Conservation (phyloP, 1,140 invertebrate genomes). For the Drosophila simulans region DNA sequence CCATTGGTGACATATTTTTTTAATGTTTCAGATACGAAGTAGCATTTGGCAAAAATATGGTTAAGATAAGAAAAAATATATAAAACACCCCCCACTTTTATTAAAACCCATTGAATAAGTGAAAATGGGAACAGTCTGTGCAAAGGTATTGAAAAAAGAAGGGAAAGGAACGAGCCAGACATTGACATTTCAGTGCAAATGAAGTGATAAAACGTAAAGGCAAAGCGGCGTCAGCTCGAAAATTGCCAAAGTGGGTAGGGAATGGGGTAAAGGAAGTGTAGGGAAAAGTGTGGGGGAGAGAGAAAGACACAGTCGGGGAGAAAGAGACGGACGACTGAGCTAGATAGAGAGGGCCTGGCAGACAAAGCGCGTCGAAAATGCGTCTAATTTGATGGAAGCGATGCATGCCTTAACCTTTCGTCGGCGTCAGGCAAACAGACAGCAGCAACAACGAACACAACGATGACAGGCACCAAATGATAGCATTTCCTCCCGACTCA, state of each 20-base stretch:
- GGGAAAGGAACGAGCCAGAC: constrained; percentile 40
- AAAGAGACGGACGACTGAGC: constrained; percentile 9
- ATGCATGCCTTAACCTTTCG: constrained; percentile 47
- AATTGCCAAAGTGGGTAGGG: constrained; percentile 45
- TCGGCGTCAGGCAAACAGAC: constrained; percentile 46
- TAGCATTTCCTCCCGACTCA: constrained; percentile 53
- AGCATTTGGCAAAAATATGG: background rate
- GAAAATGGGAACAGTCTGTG: constrained; percentile 19
- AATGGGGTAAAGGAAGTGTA: constrained; percentile 2
- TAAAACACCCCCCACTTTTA: background rate
- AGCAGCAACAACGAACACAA: constrained; percentile 40
- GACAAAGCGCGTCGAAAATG: constrained; percentile 61
- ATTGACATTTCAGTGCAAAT: constrained; percentile 76
- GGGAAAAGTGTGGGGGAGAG: constrained; percentile 7
- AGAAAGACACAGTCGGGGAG: background rate
- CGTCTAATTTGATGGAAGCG: constrained; percentile 68
- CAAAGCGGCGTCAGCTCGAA: constrained; percentile 58
- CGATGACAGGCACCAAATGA: constrained; percentile 41
- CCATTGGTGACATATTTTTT: no score
- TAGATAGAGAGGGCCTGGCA: constrained; percentile 20
- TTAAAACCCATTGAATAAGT: background rate
- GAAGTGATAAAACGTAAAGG: constrained; percentile 74
- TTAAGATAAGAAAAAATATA: background rate
- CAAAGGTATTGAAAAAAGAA: constrained; percentile 10
- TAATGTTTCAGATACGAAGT: no score